A percentile compares a stretch with the other conserved stretches of the same genome.
Evolutionary conservation across 2,113 vertebrate genomes (phyloP).

Genomic region (Acanthisitta chloris): DNA sequence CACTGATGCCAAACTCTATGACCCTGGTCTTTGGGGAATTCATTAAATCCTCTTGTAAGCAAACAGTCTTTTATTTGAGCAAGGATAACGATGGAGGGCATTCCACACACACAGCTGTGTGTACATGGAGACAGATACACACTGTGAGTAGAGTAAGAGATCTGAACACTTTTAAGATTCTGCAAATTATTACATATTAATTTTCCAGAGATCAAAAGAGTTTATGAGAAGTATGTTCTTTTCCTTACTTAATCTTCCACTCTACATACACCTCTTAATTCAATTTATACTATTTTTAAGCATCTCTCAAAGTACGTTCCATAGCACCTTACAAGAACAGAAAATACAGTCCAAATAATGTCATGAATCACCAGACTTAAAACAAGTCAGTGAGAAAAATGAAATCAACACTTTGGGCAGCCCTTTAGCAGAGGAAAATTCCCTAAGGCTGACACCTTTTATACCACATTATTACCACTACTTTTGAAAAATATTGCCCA

Average conservation of each 20-base stretch:
- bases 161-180: neutral
- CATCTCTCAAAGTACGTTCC: neutral
- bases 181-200: neutral
- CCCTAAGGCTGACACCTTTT: neutral
- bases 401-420: neutral
- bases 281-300: neutral
- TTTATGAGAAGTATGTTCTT: neutral
- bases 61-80: conserved; percentile 35
- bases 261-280: neutral
- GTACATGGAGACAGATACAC: neutral
- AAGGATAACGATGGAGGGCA: neutral
- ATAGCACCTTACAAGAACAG: neutral
- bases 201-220: neutral
- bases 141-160: neutral
- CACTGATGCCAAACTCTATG: neutral
- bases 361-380: neutral
- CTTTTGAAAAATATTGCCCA: neutral
- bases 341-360: neutral
- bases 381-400: neutral
- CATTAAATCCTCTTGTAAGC: neutral
- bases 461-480: neutral
- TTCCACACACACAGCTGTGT: conserved; percentile 7
- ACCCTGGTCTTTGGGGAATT: conserved; percentile 12
- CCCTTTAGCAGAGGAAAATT: neutral
- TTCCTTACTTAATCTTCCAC: neutral